Base-by-base conservation (phyloP, 2,888 invertebrate genomes). In the Troides oblongomaculatus region DNA sequence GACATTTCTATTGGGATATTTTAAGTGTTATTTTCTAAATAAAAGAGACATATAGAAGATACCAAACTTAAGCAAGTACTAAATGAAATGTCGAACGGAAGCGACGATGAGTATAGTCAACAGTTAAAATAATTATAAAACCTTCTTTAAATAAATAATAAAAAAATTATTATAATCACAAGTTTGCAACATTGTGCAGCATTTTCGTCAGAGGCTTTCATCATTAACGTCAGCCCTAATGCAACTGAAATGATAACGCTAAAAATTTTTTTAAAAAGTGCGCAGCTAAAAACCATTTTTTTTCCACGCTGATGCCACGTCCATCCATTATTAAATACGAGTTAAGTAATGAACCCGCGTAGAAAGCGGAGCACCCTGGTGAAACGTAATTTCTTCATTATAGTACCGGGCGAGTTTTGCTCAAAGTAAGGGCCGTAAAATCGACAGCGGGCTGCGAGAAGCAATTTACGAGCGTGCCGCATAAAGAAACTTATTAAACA, bases 391-490 rank as follows among this genome's bases (percentile, higher is more conserved):
- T 81, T 77, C 82, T 78, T 78, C 69, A 70, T 71, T 70, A 79
- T 80, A 77, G 77, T 75, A 77, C 77, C 76, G 75, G 72, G 77
- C 79, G 76, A 78, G 81, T 77, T 80, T 79, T 76, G 80, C 78
- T 77, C 75, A 77, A 75, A 80, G 78, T 79, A 81, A 81, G 79
- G 79, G 79, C 78, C 80, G 81, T 85, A 82, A 84, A 85, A 85
- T 82, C 80, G 81, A 79, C 81, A 76, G 77, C 77, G 79, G 77
- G 76, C 79, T 79, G 80, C 81, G 82, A 82, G 83, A 84, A 82
- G 79, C 81, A 81, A 84, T 86, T 86, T 85, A 88, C 84, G 83
- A 86, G 79, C 83, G 78, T 75, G 75, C 79, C 61, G 60, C 60
- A 70, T 63, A 70, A 70, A 70, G 70, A 70, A 70, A 70, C 70